Evolutionary conservation across 2,113 vertebrate genomes (phyloP).

Genomic region (Cyprinodon tularosa): DNA sequence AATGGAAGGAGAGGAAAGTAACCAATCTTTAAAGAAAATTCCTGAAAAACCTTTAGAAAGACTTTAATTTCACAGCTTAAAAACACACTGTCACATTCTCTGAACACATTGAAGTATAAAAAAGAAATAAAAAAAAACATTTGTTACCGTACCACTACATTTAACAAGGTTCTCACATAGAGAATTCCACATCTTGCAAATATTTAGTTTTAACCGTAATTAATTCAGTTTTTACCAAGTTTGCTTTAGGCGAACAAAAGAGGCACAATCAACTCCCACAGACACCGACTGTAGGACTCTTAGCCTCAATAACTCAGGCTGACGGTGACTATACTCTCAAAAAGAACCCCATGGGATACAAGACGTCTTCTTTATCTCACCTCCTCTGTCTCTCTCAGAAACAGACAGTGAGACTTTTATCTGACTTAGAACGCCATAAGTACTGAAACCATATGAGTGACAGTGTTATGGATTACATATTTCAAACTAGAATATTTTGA

Average conservation of each 20-base stretch:
- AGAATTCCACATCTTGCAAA: neutral
- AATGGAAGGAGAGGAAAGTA: neutral
- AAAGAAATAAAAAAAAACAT: too few species aligned
- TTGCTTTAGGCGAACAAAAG: slow-evolving; percentile 5
- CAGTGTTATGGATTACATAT: neutral
- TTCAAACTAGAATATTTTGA: neutral
- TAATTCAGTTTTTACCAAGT: neutral
- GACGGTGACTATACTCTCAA: slow-evolving; percentile 62
- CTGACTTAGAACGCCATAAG: neutral
- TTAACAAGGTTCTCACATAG: neutral
- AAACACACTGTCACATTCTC: neutral
- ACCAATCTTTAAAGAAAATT: neutral
- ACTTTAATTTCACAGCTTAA: neutral
- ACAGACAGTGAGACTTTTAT: neutral
- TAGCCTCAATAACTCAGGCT: slow-evolving; percentile 65
- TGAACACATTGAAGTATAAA: too few species aligned
- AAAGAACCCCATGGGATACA: slow-evolving; percentile 35
- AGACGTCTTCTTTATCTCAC: slow-evolving; percentile 12
- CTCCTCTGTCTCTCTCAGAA: neutral
- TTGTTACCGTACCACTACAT: neutral
- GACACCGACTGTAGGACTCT: slow-evolving; percentile 25
- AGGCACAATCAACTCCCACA: slow-evolving; percentile 23
- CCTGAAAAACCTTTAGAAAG: neutral
- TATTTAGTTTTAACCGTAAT: too few species aligned
- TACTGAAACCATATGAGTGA: slow-evolving; percentile 7